A percentile compares a stretch with the other conserved stretches of the same genome.
These are phyloP conservation scores for Athene noctua DNA, from an alignment of 2,113 vertebrate species.

Conservation along the genomic window DNA sequence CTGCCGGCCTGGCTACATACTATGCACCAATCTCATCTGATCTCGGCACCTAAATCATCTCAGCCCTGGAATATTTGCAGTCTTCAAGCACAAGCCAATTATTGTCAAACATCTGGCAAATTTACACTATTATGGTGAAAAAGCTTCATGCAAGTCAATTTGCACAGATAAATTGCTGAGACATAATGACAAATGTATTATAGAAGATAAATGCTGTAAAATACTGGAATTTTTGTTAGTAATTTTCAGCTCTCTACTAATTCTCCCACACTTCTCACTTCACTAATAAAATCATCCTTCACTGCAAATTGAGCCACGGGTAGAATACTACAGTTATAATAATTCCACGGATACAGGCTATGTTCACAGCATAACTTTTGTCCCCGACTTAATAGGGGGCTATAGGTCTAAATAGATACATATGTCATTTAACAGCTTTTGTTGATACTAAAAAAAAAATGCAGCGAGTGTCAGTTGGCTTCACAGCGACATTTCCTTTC, in stretches of 20 bases:
- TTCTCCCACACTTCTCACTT: not conserved
- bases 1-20: not conserved
- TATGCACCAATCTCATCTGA: not conserved
- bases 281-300: not conserved
- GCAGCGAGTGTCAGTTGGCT: not conserved
- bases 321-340: not conserved
- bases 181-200: not conserved
- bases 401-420: not conserved
- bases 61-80: not conserved
- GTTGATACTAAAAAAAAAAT: not conserved
- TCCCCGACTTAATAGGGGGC: not conserved
- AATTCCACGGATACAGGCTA: not conserved
- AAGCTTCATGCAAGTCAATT: not conserved
- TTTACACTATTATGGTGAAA: not conserved
- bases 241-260: not conserved
- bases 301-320: not conserved
- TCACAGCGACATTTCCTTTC: not conserved
- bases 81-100: not conserved
- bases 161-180: not conserved
- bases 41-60: not conserved
- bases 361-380: not conserved
- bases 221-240: not conserved
- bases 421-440: not conserved
- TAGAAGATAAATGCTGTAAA: not conserved
- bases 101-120: not conserved